Base-by-base conservation (phyloP, 2,888 invertebrate species). In the Tetanocera ferruginea region DNA sequence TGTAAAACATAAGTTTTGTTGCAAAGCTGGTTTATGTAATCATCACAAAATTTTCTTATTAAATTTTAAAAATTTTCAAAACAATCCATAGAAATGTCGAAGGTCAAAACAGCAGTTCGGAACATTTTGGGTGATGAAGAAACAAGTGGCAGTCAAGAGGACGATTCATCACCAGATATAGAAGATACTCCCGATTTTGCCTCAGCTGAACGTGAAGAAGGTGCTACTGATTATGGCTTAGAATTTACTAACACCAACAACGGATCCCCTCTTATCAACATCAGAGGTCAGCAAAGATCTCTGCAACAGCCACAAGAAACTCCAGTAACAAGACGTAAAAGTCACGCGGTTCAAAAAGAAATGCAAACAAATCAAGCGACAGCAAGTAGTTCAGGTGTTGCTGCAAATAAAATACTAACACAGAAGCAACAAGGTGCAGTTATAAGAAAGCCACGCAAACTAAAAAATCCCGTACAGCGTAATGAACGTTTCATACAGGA, bases 221-320 rank as follows among this genome's bases (percentile, higher is more conserved):
- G 77, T 73, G 71, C 60, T 19, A 83, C 83, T 2, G 82, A 83
- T 71, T 83, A 82, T 77, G 80, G 75, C 5, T 76, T 84, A 0
- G 79, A 82, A 25, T 81, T 80, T 19, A 80, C 82, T 2, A 76
- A 70, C 0, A 82, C 67, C 19, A 72, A 72, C 37, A 9, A 37
- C 1, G 72, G 23, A 17, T 6, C 19, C 14, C 72, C 43, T 5
- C 2, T 60, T 9, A 23, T 51, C 11, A 57, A 60, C 23, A 23
- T 23, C 11, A 37, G 23, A 23, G n/a, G 2, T 34, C 31, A 28
- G 28, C 60, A 3, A 60, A 9, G 3, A 60, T 17, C 17, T 8
- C 28, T 28, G 57, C 57, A 25, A 23, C 25, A 57, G 25, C 3
- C 57, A 6, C 5, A 55, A 55, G 19, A 23, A 23, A 23, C 55